Evolutionary conservation across 2,888 invertebrate genomes (phyloP).

Genomic region (Linnaemya vulpina): DNA sequence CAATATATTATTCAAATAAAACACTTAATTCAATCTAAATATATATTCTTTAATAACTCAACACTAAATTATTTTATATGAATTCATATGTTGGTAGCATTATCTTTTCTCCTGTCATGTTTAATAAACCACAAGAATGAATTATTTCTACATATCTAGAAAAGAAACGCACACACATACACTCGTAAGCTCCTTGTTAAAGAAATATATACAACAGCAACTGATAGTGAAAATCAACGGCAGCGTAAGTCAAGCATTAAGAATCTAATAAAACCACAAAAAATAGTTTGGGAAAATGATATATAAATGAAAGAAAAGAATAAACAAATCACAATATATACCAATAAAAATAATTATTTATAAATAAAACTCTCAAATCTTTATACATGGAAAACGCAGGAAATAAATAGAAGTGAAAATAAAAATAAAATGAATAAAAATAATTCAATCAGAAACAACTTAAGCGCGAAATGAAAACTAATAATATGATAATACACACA

Average conservation of each 20-base stretch:
- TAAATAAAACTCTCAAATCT: conserved; percentile 9
- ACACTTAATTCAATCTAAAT: background rate
- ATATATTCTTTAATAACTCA: background rate
- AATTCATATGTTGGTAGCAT: background rate
- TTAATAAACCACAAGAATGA: conserved; percentile 66
- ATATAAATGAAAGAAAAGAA: conserved; percentile 70
- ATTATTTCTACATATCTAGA: conserved; percentile 72
- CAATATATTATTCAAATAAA: too few relatives aligned
- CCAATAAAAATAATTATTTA: conserved; percentile 1
- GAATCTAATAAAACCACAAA: conserved; percentile 76
- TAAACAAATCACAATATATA: conserved; percentile 43
- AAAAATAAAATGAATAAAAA: conserved; percentile 60
- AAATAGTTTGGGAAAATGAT: conserved; percentile 72
- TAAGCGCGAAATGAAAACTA: conserved; percentile 74
- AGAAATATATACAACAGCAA: background rate
- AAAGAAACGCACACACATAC: background rate
- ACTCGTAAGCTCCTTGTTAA: too few relatives aligned
- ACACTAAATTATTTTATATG: conserved; percentile 9
- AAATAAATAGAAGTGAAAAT: conserved; percentile 33
- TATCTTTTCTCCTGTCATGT: conserved; percentile 51
- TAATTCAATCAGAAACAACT: conserved; percentile 74
- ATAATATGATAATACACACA: conserved; percentile 64
- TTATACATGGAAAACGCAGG: conserved; percentile 17
- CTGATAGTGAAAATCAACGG: conserved; percentile 34
- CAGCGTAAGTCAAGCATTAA: conserved; percentile 70